Conservation (phyloP, 2,888 invertebrate genomes). For the Alviniconcha strummeri region DNA sequence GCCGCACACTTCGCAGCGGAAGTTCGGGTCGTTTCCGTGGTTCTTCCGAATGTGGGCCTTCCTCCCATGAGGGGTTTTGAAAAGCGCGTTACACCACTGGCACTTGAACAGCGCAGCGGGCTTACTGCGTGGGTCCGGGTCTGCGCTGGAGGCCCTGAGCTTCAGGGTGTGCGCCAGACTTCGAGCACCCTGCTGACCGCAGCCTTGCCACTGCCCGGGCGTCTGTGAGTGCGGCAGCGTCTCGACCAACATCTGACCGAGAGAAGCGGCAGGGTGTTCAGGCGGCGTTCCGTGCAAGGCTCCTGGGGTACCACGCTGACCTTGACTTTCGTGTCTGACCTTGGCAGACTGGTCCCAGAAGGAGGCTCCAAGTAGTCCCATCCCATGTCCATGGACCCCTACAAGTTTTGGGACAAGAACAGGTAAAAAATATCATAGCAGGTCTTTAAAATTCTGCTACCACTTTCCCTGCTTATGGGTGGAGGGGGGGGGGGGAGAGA, state of each 20-base stretch:
- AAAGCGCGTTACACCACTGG: conserved; percentile 17
- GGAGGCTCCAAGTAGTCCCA: neutral
- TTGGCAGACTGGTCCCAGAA: neutral
- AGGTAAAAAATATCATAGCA: neutral
- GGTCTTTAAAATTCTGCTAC: too few relatives aligned
- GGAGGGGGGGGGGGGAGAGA: too few relatives aligned
- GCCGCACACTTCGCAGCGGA: conserved; percentile 34
- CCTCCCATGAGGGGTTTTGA: conserved; percentile 19
- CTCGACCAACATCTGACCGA: neutral
- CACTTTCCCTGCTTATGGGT: too few relatives aligned
- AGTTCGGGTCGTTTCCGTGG: conserved; percentile 32
- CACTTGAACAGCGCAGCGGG: neutral
- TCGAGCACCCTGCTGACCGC: neutral
- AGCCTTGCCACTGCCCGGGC: neutral
- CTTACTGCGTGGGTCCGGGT: neutral
- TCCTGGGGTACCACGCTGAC: neutral
- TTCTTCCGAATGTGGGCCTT: conserved; percentile 32
- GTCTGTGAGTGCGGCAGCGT: neutral
- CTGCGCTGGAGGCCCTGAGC: neutral
- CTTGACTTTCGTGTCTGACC: neutral
- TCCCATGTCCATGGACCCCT: neutral
- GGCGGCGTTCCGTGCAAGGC: neutral
- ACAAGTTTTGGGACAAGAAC: conserved; percentile 12
- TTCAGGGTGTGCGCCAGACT: neutral
- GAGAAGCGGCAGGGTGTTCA: neutral